phyloP scores from a whole-genome alignment of 2,113 vertebrate genomes.

The Gymnobelideus leadbeateri region DNA sequence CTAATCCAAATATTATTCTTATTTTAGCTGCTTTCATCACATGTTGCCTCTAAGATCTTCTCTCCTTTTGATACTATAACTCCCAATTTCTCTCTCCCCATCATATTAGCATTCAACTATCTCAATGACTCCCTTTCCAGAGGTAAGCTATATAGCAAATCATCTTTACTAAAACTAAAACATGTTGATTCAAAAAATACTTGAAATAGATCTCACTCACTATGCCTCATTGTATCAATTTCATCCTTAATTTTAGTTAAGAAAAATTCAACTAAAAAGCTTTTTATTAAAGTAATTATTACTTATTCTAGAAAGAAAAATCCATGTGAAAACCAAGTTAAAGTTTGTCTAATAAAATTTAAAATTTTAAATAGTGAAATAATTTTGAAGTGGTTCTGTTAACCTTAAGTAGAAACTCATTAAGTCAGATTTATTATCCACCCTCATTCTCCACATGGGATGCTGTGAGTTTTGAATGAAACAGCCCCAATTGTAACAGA shows the following conservation, averaged over 20 bases:
- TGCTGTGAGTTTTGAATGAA: slow-evolving; percentile 75
- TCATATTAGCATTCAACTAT: slow-evolving; percentile 13
- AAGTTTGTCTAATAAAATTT: slow-evolving; percentile 37
- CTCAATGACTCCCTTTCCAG: slow-evolving; percentile 35
- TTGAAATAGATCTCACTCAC: not conserved
- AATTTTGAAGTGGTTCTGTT: slow-evolving; percentile 56
- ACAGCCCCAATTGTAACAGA: slow-evolving; percentile 71
- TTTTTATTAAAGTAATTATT: not conserved
- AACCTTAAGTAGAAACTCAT: slow-evolving; percentile 63
- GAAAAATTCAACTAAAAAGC: slow-evolving; percentile 35
- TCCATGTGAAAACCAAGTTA: slow-evolving; percentile 30
- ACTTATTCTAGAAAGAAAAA: slow-evolving; percentile 48
- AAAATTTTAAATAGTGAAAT: slow-evolving; percentile 65
- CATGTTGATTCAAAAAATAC: slow-evolving; percentile 33
- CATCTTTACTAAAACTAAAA: slow-evolving; percentile 52
- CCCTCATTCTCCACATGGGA: slow-evolving; percentile 47
- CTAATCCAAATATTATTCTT: slow-evolving; percentile 14
- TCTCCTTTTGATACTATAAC: slow-evolving; percentile 7
- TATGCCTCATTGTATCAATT: slow-evolving; percentile 14
- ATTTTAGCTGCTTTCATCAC: slow-evolving; percentile 24
- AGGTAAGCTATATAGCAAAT: slow-evolving; percentile 32
- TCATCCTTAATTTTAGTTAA: not conserved
- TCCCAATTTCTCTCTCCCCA: slow-evolving; percentile 33
- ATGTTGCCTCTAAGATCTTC: slow-evolving; percentile 10
- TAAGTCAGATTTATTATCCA: slow-evolving; percentile 64